These are phyloP conservation scores for Spilogale gracilis DNA, from an alignment of 2,113 vertebrate genomes.

Conservation along the genomic window DNA sequence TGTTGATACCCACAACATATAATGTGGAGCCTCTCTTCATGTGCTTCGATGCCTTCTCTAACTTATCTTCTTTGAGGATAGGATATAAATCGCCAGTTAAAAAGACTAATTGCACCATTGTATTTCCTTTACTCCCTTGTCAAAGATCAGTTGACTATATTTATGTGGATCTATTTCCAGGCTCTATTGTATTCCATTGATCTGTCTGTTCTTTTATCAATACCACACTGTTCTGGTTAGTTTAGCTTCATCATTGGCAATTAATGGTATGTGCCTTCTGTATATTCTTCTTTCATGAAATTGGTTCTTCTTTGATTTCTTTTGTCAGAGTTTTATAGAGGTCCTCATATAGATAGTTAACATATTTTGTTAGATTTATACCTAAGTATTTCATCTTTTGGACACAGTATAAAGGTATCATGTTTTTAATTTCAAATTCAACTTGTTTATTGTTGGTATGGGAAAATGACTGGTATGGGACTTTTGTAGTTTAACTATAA, in stretches of 20 bases:
- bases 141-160: background rate
- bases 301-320: background rate
- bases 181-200: background rate
- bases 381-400: background rate
- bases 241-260: background rate
- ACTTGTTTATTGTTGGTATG: background rate
- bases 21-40: background rate
- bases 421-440: background rate
- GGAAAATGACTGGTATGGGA: background rate
- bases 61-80: background rate
- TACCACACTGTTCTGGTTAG: background rate
- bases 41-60: background rate
- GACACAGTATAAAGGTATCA: background rate
- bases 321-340: background rate
- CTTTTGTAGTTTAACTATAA: background rate
- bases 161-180: background rate
- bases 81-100: background rate
- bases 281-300: background rate
- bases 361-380: background rate
- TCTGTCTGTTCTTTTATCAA: background rate
- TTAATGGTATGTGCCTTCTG: background rate
- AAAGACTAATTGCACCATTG: background rate
- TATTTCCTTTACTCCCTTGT: background rate
- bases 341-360: background rate
- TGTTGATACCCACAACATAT: background rate